A percentile compares a stretch with the other conserved stretches of the same genome.
Conservation (phyloP, 64 coral and sea anemone genomes). For the Hydrozoanthus tunicans region DNA sequence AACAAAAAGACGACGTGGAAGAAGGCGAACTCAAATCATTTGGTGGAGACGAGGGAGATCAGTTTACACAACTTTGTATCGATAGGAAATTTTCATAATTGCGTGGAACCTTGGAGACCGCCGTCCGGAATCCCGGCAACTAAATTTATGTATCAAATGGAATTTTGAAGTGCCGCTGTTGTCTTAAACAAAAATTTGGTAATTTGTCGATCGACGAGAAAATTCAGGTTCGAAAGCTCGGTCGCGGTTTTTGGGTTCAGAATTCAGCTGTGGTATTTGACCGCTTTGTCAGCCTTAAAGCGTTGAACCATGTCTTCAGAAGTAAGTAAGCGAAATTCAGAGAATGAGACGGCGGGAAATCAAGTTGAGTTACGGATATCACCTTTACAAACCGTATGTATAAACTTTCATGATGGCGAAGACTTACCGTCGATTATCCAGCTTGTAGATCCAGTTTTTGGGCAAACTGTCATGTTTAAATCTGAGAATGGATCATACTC, state of each 20-base stretch:
- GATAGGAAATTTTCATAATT: conserved; percentile 12
- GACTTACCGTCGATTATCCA: conserved; percentile 45
- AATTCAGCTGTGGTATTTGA: conserved; percentile 16
- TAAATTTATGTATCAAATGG: conserved; percentile 18
- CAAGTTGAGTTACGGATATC: conserved; percentile 73
- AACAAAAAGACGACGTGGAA: conserved; percentile 59
- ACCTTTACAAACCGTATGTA: conserved; percentile 62
- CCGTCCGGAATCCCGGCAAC: conserved; percentile 1
- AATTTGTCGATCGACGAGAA: conserved; percentile 28
- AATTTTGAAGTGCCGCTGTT: conserved; percentile 1
- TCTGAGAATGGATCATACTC: conserved; percentile 56
- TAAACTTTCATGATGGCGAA: conserved; percentile 63
- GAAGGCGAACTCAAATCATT: conserved; percentile 20
- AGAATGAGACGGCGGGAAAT: conserved; percentile 53
- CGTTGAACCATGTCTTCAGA: conserved; percentile 44
- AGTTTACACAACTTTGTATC: conserved; percentile 33
- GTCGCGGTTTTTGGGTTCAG: background rate
- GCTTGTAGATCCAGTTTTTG: conserved; percentile 51
- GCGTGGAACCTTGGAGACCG: conserved; percentile 33
- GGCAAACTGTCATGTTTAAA: conserved; percentile 66
- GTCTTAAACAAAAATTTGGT: background rate
- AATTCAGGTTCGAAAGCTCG: conserved; percentile 40
- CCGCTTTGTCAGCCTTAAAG: conserved; percentile 1
- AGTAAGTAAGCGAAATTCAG: conserved; percentile 27
- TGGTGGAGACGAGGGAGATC: conserved; percentile 13